Evolutionary conservation across 2,113 vertebrate species (phyloP).

Genomic region (Pelecanoides urinatrix): DNA sequence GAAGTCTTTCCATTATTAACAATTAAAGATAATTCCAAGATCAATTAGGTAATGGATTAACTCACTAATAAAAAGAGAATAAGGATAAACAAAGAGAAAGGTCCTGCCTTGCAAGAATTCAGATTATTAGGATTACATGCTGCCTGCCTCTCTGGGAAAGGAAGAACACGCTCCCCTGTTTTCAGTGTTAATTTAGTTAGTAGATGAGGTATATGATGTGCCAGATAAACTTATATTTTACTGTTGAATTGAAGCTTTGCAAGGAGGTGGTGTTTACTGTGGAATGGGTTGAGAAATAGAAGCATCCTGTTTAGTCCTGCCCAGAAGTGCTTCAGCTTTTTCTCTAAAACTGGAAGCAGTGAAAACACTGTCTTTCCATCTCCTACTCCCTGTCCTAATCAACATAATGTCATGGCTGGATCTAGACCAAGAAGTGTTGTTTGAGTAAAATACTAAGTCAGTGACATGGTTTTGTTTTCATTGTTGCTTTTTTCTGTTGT

Average conservation of each 20-base stretch:
- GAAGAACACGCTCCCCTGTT: background rate
- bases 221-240: background rate
- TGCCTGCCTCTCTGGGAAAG: conserved; percentile 9
- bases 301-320: background rate
- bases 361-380: background rate
- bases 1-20: conserved; percentile 61
- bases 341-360: background rate
- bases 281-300: background rate
- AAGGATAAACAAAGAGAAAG: conserved; percentile 7
- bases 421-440: background rate
- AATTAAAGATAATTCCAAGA: conserved; percentile 60
- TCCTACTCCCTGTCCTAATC: background rate
- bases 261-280: background rate
- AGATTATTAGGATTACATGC: background rate
- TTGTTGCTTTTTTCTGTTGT: background rate
- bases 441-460: background rate
- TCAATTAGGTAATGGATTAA: conserved; percentile 38
- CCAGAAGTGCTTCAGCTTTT: background rate
- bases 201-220: background rate
- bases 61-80: conserved; percentile 2
- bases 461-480: background rate
- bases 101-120: conserved; percentile 4
- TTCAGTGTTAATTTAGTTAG: conserved; percentile 4
- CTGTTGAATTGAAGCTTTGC: background rate
- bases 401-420: background rate